These are phyloP conservation scores for Parnassius mnemosyne DNA, from an alignment of 2,888 invertebrate genomes.

Conservation along the genomic window DNA sequence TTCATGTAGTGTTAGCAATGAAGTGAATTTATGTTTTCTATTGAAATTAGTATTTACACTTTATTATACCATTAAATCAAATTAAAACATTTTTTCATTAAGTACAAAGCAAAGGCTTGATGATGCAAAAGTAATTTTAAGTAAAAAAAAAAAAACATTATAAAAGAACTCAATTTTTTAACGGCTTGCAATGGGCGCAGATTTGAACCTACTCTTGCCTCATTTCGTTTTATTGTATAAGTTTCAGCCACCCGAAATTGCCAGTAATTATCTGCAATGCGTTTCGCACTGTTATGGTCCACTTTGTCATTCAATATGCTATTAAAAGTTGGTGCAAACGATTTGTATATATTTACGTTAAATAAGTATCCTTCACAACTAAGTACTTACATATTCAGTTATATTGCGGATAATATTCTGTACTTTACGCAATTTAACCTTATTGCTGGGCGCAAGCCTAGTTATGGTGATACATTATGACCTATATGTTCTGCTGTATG, in stretches of 20 bases:
- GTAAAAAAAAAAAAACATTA: too few species aligned
- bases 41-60: too few species aligned
- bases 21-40: too few species aligned
- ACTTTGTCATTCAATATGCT: neutral
- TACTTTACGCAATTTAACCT: slow-evolving; percentile 44
- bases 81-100: too few species aligned
- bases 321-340: neutral
- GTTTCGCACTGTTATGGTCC: slow-evolving; percentile 4
- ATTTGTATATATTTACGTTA: neutral
- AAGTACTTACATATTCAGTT: slow-evolving; percentile 9
- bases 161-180: too few species aligned
- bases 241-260: slow-evolving; percentile 1
- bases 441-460: slow-evolving; percentile 54
- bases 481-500: neutral
- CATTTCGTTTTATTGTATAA: neutral
- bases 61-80: too few species aligned
- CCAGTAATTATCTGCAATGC: neutral
- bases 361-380: slow-evolving; percentile 20
- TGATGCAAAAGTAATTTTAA: too few species aligned
- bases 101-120: too few species aligned
- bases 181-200: neutral
- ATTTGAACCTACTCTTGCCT: slow-evolving; percentile 1
- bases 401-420: slow-evolving; percentile 24
- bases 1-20: too few species aligned
- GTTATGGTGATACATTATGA: slow-evolving; percentile 44